A percentile compares a stretch with the other conserved stretches of the same genome.
Conservation (phyloP, 2,797 vertebrate genomes). For the Otus scops region DNA sequence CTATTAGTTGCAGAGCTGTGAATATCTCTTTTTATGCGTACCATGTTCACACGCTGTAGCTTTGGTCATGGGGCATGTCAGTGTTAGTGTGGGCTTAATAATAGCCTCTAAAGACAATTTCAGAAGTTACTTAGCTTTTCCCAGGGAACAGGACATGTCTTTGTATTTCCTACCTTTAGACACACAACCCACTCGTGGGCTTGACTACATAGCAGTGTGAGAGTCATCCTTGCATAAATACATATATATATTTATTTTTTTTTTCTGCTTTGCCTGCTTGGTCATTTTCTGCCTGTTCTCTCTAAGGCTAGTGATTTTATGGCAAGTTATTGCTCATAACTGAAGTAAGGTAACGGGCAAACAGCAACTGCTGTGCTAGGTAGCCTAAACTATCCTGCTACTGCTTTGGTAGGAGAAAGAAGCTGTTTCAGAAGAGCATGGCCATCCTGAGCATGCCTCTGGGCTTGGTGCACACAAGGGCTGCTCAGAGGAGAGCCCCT, state of each 20-base stretch:
- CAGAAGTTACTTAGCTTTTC: not conserved
- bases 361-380: not conserved
- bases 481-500: not conserved
- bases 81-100: not conserved
- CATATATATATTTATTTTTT: not conserved
- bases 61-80: not conserved
- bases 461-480: not conserved
- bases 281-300: not conserved
- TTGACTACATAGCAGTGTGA: not conserved
- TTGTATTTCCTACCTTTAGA: not conserved
- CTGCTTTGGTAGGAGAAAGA: not conserved
- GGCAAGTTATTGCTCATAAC: not conserved
- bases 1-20: not conserved
- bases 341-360: not conserved
- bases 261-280: not conserved
- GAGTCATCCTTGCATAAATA: not conserved
- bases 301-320: not conserved
- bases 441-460: not conserved
- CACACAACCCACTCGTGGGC: not conserved
- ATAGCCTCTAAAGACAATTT: not conserved
- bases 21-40: not conserved
- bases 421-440: not conserved
- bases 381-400: not conserved
- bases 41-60: accelerated
- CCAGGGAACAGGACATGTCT: not conserved